These are phyloP conservation scores for Pocillopora meandrina DNA, from an alignment of 92 coral and sea anemone species.

Conservation along the genomic window DNA sequence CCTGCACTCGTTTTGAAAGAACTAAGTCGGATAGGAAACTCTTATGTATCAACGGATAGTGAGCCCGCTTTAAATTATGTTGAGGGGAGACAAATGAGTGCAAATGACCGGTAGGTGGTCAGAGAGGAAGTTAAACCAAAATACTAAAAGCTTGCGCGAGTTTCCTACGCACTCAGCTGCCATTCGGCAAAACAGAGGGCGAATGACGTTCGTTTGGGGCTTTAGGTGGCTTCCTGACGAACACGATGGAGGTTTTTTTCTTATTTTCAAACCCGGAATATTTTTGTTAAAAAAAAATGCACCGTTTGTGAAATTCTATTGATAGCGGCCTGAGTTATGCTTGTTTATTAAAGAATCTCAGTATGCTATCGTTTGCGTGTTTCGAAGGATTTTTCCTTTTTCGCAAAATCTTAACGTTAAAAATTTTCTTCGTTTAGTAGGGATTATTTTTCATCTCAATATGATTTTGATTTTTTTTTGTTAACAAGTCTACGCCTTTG, in stretches of 20 bases:
- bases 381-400: no score
- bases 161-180: background rate
- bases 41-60: background rate
- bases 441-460: no score
- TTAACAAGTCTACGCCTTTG: no score
- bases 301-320: no score
- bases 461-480: no score
- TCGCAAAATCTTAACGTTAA: no score
- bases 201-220: background rate
- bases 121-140: slow-evolving; percentile 7
- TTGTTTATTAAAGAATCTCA: no score
- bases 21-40: background rate
- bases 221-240: background rate
- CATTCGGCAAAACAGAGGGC: background rate
- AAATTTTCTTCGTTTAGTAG: no score
- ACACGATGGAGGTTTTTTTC: background rate
- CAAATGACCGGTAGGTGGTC: background rate
- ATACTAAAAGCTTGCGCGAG: background rate
- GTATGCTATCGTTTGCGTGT: no score
- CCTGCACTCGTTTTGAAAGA: background rate
- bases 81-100: background rate
- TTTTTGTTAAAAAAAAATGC: no score
- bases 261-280: no score
- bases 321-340: no score
- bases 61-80: slow-evolving; percentile 1